Evolutionary conservation across 2,797 vertebrate species (phyloP).

Genomic region (Pygocentrus nattereri): DNA sequence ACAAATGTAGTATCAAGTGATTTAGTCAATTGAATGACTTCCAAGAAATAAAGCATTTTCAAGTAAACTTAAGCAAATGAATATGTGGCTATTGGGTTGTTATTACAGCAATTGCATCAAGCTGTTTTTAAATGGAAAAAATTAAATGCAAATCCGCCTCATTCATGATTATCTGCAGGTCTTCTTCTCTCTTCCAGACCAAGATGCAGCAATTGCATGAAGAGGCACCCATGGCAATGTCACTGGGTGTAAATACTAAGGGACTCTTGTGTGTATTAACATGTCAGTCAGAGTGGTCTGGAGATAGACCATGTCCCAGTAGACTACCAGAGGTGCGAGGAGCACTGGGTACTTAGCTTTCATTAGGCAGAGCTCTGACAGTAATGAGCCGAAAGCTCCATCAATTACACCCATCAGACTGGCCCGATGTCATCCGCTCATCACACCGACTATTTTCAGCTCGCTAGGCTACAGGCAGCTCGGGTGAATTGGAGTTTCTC

Average conservation of each 20-base stretch:
- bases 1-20: too few species aligned
- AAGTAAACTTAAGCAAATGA: too few species aligned
- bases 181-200: neutral
- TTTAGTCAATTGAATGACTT: too few species aligned
- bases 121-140: neutral
- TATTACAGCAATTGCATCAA: too few species aligned
- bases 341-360: constrained; percentile 52
- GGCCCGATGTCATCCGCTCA: constrained; percentile 38
- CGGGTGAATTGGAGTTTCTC: neutral
- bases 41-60: too few species aligned
- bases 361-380: constrained; percentile 44
- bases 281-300: constrained; percentile 30
- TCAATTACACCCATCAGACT: constrained; percentile 46
- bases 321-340: constrained; percentile 16
- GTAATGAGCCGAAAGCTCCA: constrained; percentile 55
- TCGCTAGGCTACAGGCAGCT: constrained; percentile 15
- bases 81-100: too few species aligned
- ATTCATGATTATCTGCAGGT: neutral
- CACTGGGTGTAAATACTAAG: constrained; percentile 13
- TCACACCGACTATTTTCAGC: constrained; percentile 54
- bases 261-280: constrained; percentile 16
- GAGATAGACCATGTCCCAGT: constrained; percentile 10
- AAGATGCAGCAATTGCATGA: neutral
- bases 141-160: neutral
- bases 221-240: neutral